Base-by-base conservation (phyloP, 2,113 vertebrate genomes). In the Coregonus clupeaformis region DNA sequence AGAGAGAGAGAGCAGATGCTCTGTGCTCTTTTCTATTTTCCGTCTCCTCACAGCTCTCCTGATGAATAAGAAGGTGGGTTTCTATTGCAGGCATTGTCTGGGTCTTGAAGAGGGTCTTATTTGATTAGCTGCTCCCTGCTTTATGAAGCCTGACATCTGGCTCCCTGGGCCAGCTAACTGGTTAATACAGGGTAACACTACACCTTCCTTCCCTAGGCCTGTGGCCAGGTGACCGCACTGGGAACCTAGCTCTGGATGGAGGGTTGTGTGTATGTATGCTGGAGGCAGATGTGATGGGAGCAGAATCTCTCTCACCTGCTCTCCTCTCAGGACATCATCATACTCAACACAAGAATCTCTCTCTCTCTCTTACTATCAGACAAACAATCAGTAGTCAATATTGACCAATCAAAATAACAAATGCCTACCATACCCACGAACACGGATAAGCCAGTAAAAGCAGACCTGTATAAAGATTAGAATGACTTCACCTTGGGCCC, bases 121-220 rank as follows among this genome's bases (percentile, higher is more conserved):
- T 75, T 68, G 49, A 75, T 75, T 75, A 75, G 64, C 64, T 52
- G 42, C 45, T 30, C 25, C 49, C 47, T 72, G 42, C 24, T 57
- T n/a, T 42, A 7, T 66, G 7, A 73, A 18, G 55, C 42, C 32
- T 47, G 30, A 11, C 62, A 52, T 73, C 22, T 66, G 72, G 45
- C 42, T 22, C 11, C 63, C 42, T 1, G 13, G 49, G 14, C 49
- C 25, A 22, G 16, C 62, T n/a, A n/a, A 32, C 60, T 66, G 62
- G 32, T 27, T 66, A 77, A 77, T 29, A 64, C 25, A 64, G 27
- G 30, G 27, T 32, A 29, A 30, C 69, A 36, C 25, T 67, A 64
- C 59, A 65, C 75, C 42, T 14, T 7, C 25, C 11, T 22, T 24
- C 60, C 24, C 9, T 14, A 14, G 14, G 13, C 25, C 27, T 66